Base-by-base conservation (phyloP, 2,797 vertebrate genomes). In the Intellagama lesueurii region DNA sequence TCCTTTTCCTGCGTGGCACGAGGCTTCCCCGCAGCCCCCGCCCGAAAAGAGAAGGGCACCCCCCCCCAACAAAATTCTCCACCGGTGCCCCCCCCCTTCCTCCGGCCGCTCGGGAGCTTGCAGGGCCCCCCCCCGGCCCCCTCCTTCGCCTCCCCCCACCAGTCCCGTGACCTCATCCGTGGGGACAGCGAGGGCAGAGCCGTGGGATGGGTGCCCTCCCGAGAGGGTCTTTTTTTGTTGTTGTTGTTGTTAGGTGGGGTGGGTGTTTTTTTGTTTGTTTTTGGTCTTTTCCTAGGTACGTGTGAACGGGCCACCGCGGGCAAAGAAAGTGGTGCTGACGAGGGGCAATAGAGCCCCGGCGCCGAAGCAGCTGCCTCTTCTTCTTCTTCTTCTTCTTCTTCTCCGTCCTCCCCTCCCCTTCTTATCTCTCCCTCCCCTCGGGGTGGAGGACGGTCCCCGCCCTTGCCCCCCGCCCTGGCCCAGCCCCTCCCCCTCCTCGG, bases 401-500 rank as follows among this genome's bases (percentile, higher is more conserved):
- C 76, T 17, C 19, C 84, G 26, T 49, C 28, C 68, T 19, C 22
- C 72, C 40, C 60, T 35, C 40, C 52, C 52, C 76, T n/a, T 17
- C 14, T 32, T 16, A n/a, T 66, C 40, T 22, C 73, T 35, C 68
- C 40, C 69, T 28, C 22, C 72, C 60, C 60, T 64, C 60, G 16
- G 70, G 83, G 70, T 32, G 69, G 70, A 80, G 76, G 83, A 35
- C 12, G 83, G 88, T 66, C 77, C 83, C 87, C 52, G 69, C 87
- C 69, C 85, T 86, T 79, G 84, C 93, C 90, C 88, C 82, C 52
- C 30, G 32, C 90, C 83, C 89, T 85, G 40, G 86, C 66, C 87
- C 85, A 56, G 77, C 81, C 92, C 89, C 75, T 44, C 49, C 87
- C 88, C 78, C 92, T 84, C 86, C 78, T 70, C 87, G 89, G 93